Conservation (phyloP, 2,888 invertebrate species). For the Phytoseiulus persimilis region DNA sequence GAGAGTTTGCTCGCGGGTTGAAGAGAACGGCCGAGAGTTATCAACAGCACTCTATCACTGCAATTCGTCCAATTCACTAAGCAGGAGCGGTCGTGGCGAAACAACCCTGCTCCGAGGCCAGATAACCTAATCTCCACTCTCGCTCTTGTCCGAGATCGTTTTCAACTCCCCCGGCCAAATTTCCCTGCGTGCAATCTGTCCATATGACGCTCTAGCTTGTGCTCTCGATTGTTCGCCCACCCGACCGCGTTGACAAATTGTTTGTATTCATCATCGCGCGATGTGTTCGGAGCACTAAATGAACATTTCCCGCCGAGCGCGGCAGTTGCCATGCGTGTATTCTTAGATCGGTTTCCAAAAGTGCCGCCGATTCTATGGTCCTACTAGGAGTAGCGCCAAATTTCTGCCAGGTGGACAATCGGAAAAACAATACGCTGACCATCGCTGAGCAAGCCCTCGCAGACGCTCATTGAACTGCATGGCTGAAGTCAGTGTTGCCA, state of each 20-base stretch:
- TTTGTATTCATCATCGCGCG: background rate
- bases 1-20: background rate
- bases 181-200: background rate
- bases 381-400: no score
- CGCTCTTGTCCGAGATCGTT: background rate
- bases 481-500: background rate
- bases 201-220: background rate
- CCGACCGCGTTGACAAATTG: background rate
- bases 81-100: background rate
- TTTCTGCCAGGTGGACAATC: no score
- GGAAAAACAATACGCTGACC: no score
- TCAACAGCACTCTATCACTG: conserved; percentile 5
- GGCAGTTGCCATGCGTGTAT: no score
- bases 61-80: background rate
- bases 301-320: background rate
- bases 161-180: background rate
- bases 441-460: no score
- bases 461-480: background rate
- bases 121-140: background rate
- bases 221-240: background rate
- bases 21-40: background rate
- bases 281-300: background rate
- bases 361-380: no score
- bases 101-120: background rate
- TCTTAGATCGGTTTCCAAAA: no score